These are phyloP conservation scores for Limosa lapponica DNA, from an alignment of 2,797 vertebrate species.

Conservation along the genomic window DNA sequence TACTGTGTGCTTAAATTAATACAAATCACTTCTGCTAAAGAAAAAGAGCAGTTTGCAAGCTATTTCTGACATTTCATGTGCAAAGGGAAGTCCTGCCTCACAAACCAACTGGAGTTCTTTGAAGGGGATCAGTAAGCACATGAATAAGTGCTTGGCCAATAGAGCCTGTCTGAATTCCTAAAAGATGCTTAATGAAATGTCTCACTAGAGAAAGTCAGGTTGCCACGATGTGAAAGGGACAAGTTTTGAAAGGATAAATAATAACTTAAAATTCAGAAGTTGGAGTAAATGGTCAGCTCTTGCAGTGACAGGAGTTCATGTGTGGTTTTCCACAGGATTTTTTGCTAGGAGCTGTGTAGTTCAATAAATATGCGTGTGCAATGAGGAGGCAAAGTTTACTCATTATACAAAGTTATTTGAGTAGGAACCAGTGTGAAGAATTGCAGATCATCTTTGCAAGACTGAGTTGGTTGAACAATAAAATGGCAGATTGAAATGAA, in stretches of 20 bases:
- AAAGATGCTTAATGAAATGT: neutral
- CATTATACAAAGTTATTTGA: neutral
- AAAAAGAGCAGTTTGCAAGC: neutral
- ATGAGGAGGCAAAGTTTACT: neutral
- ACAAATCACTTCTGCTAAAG: neutral
- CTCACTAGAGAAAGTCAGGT: neutral
- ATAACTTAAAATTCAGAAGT: neutral
- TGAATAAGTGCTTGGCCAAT: neutral
- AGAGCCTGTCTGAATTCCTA: neutral
- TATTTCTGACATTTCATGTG: neutral
- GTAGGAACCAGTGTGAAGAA: neutral
- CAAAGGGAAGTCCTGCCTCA: neutral
- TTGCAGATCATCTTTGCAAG: neutral
- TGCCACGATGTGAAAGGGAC: neutral
- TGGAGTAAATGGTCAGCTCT: neutral
- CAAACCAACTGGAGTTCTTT: neutral
- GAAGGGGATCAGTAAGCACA: neutral
- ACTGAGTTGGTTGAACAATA: neutral
- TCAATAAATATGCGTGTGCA: neutral
- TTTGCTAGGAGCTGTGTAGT: neutral
- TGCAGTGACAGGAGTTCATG: neutral
- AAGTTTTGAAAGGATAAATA: neutral
- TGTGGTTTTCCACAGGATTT: neutral
- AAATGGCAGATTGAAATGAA: neutral
- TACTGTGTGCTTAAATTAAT: neutral